Evolutionary conservation across 2,113 vertebrate genomes (phyloP), one percentile per base, ranked within the genome.

Genomic region (Regulus satrapa): DNA sequence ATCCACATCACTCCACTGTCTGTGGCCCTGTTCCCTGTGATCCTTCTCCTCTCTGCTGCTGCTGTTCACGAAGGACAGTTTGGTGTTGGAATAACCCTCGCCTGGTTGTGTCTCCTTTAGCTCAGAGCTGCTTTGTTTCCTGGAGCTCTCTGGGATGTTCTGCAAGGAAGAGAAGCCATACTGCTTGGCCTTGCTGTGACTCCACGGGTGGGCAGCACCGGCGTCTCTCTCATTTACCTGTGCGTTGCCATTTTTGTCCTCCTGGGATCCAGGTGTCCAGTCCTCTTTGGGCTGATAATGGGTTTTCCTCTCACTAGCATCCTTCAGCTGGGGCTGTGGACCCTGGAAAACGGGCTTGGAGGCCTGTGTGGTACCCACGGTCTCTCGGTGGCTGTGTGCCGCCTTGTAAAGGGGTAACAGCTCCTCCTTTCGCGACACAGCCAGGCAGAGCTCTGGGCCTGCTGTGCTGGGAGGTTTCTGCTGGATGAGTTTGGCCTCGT

Each of bases 151-250:
- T 4, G 96, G 93, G 80, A 97, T 97, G 73, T 97, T 98, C 79
- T 98, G 97, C 75, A 97, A 90, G 40, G 98, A 97, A 63, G 95
- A 97, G 87, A 97, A 95, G n/a, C 89, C 48, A 4, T 96, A 79
- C 66, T 92, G 95, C 73, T 96, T 82, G 87, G 93, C 76, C 55
- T 96, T 94, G 34, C 90, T 97, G 61, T 84, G 76, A 49, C 81
- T 66, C 96, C 98, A 77, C 17, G 41, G 73, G 68, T 94, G 95
- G 84, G 98, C 92, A 49, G 91, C 51, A 28, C 78, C 61, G 84
- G 63, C 5, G 1, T 97, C 93, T 94, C 94, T 89, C 72, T 98
- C 96, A 0, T 28, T 88, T 71, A 84, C 76, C 62, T 29, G 85
- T 12, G 83, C 1, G 1, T 82, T 96, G 74, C 92, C 95, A 28